Evolutionary conservation across 2,797 vertebrate species (phyloP).

Genomic region (Ciconia nigra): DNA sequence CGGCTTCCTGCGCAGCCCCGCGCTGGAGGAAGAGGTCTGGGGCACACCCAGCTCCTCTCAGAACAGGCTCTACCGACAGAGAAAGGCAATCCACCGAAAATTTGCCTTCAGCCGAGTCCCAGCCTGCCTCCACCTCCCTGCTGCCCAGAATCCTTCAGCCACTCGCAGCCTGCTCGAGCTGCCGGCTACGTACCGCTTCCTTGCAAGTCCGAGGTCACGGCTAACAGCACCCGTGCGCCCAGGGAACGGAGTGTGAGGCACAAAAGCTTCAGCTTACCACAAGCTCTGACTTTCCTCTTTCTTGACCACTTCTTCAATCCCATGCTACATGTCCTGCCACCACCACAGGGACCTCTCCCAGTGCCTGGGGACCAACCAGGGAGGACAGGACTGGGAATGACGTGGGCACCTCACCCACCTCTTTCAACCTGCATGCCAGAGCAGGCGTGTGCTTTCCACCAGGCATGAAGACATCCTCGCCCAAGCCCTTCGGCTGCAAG

Average conservation of each 20-base stretch:
- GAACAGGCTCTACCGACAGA: background rate
- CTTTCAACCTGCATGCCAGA: background rate
- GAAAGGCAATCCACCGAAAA: background rate
- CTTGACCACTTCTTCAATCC: background rate
- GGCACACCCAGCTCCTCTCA: background rate
- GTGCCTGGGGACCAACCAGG: background rate
- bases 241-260: accelerated
- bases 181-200: accelerated
- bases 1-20: background rate
- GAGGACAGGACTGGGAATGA: background rate
- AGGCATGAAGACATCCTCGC: background rate
- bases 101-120: background rate
- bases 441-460: background rate
- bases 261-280: background rate
- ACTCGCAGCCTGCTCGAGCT: background rate
- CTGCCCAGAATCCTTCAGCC: background rate
- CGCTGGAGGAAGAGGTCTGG: background rate
- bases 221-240: accelerated
- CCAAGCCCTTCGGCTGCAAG: background rate
- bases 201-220: background rate
- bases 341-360: background rate
- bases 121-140: background rate
- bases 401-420: background rate
- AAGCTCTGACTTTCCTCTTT: background rate
- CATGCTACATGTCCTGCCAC: background rate